Conservation (phyloP, 1,140 invertebrate species). For the Odontomachus brunneus region DNA sequence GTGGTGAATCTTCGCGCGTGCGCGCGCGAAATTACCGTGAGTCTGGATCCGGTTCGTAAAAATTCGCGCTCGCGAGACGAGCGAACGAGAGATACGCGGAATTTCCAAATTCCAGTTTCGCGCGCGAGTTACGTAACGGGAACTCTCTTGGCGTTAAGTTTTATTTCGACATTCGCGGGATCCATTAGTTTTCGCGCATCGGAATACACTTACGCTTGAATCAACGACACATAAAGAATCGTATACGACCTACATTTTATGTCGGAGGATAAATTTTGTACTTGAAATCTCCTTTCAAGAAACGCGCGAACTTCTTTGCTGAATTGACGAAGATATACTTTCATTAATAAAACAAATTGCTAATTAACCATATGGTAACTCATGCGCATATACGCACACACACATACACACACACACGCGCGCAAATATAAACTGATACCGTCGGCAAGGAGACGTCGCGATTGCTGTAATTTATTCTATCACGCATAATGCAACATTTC, state of each 20-base stretch:
- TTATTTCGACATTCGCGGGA: constrained; percentile 11
- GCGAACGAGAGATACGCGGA: background rate
- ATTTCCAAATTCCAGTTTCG: background rate
- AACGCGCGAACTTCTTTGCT: background rate
- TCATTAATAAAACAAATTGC: background rate
- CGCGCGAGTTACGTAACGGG: background rate
- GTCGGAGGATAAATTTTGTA: background rate
- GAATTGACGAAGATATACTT: background rate
- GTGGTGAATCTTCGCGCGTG: too few species aligned
- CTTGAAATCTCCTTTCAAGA: background rate
- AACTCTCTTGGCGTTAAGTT: background rate
- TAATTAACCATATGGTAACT: background rate
- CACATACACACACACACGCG: background rate
- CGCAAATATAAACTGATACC: too few species aligned
- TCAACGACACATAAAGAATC: background rate
- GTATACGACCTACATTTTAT: background rate
- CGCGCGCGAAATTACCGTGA: too few species aligned
- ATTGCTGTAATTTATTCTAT: background rate
- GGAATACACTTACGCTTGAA: background rate
- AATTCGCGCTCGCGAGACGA: too few species aligned
- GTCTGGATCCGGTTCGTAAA: too few species aligned
- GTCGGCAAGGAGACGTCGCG: background rate
- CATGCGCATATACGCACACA: too few species aligned
- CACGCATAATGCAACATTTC: background rate
- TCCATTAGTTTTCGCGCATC: background rate